Percentiles rank a stretch among this genome's conserved stretches.
These are phyloP conservation scores for Phasia obesa DNA, from an alignment of 2,888 invertebrate species.

Conservation along the genomic window DNA sequence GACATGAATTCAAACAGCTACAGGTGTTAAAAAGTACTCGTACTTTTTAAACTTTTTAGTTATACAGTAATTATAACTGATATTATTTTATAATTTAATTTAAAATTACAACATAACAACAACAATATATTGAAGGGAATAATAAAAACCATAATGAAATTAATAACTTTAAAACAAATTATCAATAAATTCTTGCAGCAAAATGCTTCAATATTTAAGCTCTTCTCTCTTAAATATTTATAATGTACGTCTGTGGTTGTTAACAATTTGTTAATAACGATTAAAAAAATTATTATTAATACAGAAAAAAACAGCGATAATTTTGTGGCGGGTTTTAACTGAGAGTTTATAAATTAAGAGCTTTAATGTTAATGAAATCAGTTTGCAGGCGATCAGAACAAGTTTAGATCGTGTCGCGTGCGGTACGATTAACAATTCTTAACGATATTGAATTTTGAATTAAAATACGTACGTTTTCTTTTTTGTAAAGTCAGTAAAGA, in stretches of 20 bases:
- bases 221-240: constrained; percentile 4
- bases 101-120: too few species aligned
- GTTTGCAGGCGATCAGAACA: constrained; percentile 78
- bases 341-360: constrained; percentile 69
- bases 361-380: constrained; percentile 76
- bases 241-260: constrained; percentile 14
- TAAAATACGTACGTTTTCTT: constrained; percentile 1
- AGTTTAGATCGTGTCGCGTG: constrained; percentile 79
- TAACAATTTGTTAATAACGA: constrained; percentile 49
- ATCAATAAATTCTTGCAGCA: constrained; percentile 1
- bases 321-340: constrained; percentile 47
- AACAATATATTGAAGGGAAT: constrained; percentile 8
- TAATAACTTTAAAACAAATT: constrained; percentile 33
- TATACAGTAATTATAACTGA: background rate
- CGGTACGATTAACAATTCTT: constrained; percentile 70
- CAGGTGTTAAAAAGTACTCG: background rate
- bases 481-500: background rate
- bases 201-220: background rate
- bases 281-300: constrained; percentile 15
- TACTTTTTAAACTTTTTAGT: background rate
- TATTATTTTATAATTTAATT: background rate
- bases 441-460: background rate
- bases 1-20: background rate
- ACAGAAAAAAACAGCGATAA: constrained; percentile 5
- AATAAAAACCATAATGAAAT: constrained; percentile 8